These are phyloP conservation scores for Pseudomyrmex flavicornis DNA, from an alignment of 1,140 invertebrate species.

Conservation along the genomic window DNA sequence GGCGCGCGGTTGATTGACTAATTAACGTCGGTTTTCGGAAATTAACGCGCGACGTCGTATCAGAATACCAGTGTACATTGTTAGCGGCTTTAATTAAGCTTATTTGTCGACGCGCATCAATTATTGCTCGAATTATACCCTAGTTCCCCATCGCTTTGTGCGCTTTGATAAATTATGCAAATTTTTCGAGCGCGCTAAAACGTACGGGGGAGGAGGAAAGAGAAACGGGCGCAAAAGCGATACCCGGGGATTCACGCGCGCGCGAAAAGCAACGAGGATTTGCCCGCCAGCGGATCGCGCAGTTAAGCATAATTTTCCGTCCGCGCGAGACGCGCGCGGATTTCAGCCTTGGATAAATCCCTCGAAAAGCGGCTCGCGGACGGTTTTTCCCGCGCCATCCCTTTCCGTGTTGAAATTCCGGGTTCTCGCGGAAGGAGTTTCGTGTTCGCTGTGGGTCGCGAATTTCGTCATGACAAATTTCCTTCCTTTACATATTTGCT, in stretches of 20 bases:
- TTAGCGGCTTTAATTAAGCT: constrained; percentile 32
- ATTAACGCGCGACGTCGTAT: constrained; percentile 26
- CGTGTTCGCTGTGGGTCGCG: neutral
- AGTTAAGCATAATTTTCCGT: constrained; percentile 44
- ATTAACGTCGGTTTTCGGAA: constrained; percentile 18
- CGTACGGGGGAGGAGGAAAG: neutral
- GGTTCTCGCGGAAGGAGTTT: neutral
- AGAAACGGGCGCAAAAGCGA: neutral
- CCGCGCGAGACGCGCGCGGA: neutral
- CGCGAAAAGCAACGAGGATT: neutral
- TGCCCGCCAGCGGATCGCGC: constrained; percentile 6
- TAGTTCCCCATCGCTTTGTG: neutral
- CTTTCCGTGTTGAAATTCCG: neutral
- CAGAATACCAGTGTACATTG: neutral
- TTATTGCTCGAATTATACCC: constrained; percentile 24
- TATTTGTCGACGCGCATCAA: constrained; percentile 43
- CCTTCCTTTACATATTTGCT: neutral
- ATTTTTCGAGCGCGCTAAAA: constrained; percentile 10
- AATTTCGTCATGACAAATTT: neutral
- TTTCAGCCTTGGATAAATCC: constrained; percentile 28
- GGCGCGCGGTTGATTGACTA: constrained; percentile 28
- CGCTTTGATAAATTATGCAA: constrained; percentile 42
- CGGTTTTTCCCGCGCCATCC: neutral
- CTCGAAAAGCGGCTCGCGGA: neutral
- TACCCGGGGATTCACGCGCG: too few relatives aligned